phyloP scores from a whole-genome alignment of 2,888 invertebrate genomes.

The Neelides folsomi region DNA sequence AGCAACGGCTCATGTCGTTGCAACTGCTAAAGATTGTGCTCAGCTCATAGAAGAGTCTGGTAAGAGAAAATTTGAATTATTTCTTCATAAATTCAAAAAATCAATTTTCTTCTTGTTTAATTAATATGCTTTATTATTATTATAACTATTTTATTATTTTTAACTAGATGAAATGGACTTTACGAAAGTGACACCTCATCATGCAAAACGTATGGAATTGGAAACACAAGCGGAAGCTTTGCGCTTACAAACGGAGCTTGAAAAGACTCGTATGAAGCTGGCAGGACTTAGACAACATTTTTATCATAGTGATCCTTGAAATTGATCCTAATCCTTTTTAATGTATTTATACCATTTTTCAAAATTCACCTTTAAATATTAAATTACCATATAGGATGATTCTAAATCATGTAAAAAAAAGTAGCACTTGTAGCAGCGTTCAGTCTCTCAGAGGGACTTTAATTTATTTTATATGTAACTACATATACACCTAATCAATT shows the following conservation, averaged over 20 bases:
- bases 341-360: too few species aligned
- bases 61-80: too few species aligned
- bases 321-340: not conserved
- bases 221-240: constrained; percentile 89
- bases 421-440: too few species aligned
- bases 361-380: too few species aligned
- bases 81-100: constrained; percentile 1
- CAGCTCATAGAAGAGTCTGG: constrained; percentile 71
- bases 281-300: constrained; percentile 79
- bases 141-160: constrained; percentile 6
- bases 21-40: constrained; percentile 78
- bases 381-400: too few species aligned
- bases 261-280: constrained; percentile 71
- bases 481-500: too few species aligned
- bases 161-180: constrained; percentile 73
- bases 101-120: constrained; percentile 4
- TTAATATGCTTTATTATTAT: not conserved
- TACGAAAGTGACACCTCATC: constrained; percentile 74
- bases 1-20: constrained; percentile 83
- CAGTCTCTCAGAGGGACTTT: too few species aligned
- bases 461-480: too few species aligned
- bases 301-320: constrained; percentile 50
- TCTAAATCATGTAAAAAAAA: too few species aligned
- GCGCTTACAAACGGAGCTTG: constrained; percentile 79
- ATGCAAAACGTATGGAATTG: constrained; percentile 92